phyloP scores from a whole-genome alignment of 2,797 vertebrate genomes.

The Malacoctenus gilli region DNA sequence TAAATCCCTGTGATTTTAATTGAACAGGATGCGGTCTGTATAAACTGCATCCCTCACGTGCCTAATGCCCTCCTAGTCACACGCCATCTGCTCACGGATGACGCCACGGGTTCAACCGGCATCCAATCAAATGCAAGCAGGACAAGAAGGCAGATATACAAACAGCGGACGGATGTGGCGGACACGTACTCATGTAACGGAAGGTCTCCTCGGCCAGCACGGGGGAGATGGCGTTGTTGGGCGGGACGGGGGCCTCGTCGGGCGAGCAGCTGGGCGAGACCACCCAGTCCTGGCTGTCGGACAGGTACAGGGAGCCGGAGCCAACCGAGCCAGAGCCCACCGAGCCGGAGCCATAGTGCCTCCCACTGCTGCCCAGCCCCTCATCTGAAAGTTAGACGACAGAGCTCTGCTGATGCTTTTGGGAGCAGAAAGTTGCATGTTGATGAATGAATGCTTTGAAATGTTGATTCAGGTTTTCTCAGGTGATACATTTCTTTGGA shows the following conservation, averaged over 20 bases:
- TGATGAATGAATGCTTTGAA: no score
- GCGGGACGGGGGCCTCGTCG: conserved; percentile 65
- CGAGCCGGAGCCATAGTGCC: conserved; percentile 64
- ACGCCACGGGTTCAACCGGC: no score
- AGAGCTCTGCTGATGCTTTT: no score
- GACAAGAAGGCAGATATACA: no score
- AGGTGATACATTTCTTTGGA: no score
- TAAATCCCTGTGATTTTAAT: conserved; percentile 53
- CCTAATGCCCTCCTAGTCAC: conserved; percentile 17
- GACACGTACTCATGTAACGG: conserved; percentile 92
- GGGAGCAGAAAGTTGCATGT: no score
- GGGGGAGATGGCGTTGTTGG: conserved; percentile 77
- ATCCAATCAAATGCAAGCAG: no score
- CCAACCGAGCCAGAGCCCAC: conserved; percentile 79
- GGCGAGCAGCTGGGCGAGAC: conserved; percentile 76
- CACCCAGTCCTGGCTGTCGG: conserved; percentile 90
- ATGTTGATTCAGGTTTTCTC: no score
- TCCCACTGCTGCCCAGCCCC: conserved; percentile 69
- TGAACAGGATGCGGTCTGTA: conserved; percentile 33
- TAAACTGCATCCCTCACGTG: no score
- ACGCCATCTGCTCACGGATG: conserved; percentile 51
- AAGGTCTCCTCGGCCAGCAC: conserved; percentile 89
- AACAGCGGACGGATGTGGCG: no score
- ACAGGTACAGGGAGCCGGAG: conserved; percentile 89
- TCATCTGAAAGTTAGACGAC: conserved; percentile 56